Evolutionary conservation across 2,888 invertebrate species (phyloP).

Genomic region (Microplitis manilae): DNA sequence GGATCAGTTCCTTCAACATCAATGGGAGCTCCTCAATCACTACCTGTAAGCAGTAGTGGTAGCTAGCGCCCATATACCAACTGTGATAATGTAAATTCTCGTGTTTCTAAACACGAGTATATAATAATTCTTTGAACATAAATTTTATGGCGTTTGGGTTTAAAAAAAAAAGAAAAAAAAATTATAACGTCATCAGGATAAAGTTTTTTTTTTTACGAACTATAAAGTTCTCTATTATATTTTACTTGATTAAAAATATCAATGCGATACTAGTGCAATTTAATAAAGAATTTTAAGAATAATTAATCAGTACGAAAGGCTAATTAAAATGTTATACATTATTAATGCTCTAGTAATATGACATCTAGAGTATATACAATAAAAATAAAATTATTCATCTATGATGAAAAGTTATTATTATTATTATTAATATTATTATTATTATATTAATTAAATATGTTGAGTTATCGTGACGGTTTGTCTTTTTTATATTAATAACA

Average conservation of each 20-base stretch:
- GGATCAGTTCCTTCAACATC: conserved; percentile 69
- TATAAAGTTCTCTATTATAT: conserved; percentile 3
- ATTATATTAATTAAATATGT: neutral
- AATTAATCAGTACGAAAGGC: conserved; percentile 5
- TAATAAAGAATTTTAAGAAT: neutral
- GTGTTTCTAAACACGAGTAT: conserved; percentile 66
- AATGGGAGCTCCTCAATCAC: conserved; percentile 68
- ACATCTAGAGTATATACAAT: neutral
- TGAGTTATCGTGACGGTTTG: conserved; percentile 6
- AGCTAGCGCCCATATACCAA: conserved; percentile 71
- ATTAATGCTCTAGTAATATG: neutral
- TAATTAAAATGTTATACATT: neutral
- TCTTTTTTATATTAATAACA: conserved; percentile 33
- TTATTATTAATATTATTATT: neutral
- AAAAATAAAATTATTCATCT: neutral
- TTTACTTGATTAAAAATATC: conserved; percentile 19
- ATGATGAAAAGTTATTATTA: neutral
- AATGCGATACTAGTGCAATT: conserved; percentile 14
- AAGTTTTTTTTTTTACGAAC: conserved; percentile 43
- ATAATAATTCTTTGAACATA: conserved; percentile 66
- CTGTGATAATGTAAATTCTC: conserved; percentile 70
- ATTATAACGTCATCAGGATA: conserved; percentile 33
- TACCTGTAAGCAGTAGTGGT: conserved; percentile 70
- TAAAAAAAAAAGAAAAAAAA: neutral
- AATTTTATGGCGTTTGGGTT: conserved; percentile 14